phyloP scores from a whole-genome alignment of 2,888 invertebrate genomes.

The Nomada ferruginata region DNA sequence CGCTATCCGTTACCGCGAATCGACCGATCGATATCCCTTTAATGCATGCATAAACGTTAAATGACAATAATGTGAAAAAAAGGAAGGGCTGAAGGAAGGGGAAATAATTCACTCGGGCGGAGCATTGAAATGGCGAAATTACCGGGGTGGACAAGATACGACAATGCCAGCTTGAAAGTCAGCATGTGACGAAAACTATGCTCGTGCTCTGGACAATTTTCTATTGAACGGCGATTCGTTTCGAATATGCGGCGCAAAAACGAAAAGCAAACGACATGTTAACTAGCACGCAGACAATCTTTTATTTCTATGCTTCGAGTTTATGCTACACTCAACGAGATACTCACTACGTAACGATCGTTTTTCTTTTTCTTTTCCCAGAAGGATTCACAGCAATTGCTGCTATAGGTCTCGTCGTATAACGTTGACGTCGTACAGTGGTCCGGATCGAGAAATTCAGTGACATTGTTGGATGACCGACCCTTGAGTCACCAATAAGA shows the following conservation, averaged over 20 bases:
- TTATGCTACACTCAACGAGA: not conserved
- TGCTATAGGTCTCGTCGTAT: not conserved
- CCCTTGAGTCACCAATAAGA: too few relatives aligned
- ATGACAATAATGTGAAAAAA: constrained; percentile 16
- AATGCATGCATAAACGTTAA: constrained; percentile 48
- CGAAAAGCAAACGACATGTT: not conserved
- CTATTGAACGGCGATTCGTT: constrained; percentile 7
- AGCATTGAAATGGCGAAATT: constrained; percentile 29
- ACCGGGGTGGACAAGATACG: constrained; percentile 15
- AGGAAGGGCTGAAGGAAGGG: not conserved
- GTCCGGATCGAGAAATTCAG: too few relatives aligned
- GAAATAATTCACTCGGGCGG: constrained; percentile 21
- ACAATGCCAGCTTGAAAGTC: constrained; percentile 13
- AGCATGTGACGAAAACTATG: constrained; percentile 7
- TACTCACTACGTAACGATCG: not conserved
- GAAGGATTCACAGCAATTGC: not conserved
- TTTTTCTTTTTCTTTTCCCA: not conserved
- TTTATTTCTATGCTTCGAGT: not conserved
- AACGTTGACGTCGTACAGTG: too few relatives aligned
- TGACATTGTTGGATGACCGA: too few relatives aligned
- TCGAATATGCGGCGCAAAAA: not conserved
- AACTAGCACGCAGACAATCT: not conserved
- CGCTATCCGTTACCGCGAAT: constrained; percentile 40
- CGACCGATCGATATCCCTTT: constrained; percentile 39
- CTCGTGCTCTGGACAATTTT: not conserved